Evolutionary conservation across 1,140 invertebrate genomes (phyloP), one percentile per base, ranked within the genome.

Genomic region (Charaxes varanes): DNA sequence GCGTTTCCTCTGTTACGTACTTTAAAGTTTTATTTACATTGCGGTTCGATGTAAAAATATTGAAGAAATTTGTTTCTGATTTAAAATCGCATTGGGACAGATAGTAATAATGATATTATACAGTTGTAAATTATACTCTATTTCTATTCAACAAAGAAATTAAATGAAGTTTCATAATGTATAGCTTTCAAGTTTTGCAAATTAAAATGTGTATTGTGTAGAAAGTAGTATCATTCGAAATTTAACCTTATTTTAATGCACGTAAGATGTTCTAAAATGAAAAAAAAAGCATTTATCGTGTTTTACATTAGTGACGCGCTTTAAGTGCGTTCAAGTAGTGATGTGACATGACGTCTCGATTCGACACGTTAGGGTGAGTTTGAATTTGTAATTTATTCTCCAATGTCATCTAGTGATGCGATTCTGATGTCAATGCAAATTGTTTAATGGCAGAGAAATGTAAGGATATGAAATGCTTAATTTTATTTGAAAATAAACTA

Each of bases 251-350:
- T 40, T 15, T 0, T n/a, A 11, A 14, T 17, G 11, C 0, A 1
- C n/a, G 12, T 46, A 43, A 47, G 32, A 21, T 8, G 5, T 26
- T 21, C 3, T 11, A 6, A 6, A 5, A 14, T 23, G 28, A 19
- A 13, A 10, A 15, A 4, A 6, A 6, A 35, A 6, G 1, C 6
- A 14, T 14, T 23, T 33, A n/a, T n/a, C n/a, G n/a, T 32, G 19
- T 19, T 44, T 37, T 36, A 4, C 34, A 57, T 55, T 47, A 53
- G 53, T 53, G 21, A 58, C 54, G 60, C 44, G 33, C 34, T 40
- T 67, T 54, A 55, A 55, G 55, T 53, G 58, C 62, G 55, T 33
- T 60, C 40, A 45, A 54, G 49, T 53, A 61, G 56, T 62, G 52
- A 47, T 62, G 66, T 47, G 51, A 60, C 40, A 42, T 54, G 55